phyloP scores from a whole-genome alignment of 2,797 vertebrate species.

The Ataeniobius toweri region DNA sequence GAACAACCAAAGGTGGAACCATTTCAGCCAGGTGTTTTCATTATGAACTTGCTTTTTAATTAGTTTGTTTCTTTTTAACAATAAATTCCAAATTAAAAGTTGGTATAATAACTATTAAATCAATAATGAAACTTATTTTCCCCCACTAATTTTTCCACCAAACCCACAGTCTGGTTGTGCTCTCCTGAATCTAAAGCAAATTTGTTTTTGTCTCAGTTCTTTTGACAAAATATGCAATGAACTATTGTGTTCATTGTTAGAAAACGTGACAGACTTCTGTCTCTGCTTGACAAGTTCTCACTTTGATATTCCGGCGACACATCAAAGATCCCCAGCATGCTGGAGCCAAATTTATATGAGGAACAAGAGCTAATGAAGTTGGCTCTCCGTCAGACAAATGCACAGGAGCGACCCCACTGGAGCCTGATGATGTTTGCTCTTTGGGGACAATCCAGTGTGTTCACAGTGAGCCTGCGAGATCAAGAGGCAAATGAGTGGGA shows the following conservation, averaged over 20 bases:
- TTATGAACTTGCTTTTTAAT: neutral
- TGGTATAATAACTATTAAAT: neutral
- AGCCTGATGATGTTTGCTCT: conserved; percentile 69
- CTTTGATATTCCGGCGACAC: conserved; percentile 45
- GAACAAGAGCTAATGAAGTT: conserved; percentile 65
- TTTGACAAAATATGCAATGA: neutral
- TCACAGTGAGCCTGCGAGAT: conserved; percentile 7
- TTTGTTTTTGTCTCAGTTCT: neutral
- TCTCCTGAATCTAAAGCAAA: neutral
- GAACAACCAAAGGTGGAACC: too few species aligned
- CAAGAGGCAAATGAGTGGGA: conserved; percentile 11
- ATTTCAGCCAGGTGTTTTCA: neutral
- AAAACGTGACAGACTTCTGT: conserved; percentile 22
- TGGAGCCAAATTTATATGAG: conserved; percentile 37
- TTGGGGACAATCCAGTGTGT: conserved; percentile 42
- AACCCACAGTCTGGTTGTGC: neutral
- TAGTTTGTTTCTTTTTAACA: neutral
- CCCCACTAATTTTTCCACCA: neutral
- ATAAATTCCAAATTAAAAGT: neutral
- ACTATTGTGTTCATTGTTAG: neutral
- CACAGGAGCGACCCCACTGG: conserved; percentile 37
- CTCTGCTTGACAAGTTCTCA: conserved; percentile 40
- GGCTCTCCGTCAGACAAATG: conserved; percentile 55
- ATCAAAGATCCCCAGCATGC: conserved; percentile 15
- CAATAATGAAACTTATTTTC: neutral